phyloP scores from a whole-genome alignment of 2,797 vertebrate genomes.

The Cirrhinus molitorella region DNA sequence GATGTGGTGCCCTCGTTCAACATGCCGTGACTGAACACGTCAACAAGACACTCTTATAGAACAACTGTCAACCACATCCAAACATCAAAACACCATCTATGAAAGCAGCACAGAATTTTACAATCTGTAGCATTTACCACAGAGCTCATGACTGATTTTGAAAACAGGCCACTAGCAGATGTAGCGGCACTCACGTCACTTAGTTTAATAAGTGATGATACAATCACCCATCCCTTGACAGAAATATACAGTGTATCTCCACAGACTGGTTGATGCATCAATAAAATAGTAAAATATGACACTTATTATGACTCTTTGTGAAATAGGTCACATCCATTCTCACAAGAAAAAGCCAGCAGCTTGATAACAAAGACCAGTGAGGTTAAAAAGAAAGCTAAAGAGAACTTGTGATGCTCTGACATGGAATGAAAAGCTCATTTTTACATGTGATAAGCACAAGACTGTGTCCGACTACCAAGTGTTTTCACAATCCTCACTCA shows the following conservation, averaged over 20 bases:
- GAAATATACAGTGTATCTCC: neutral
- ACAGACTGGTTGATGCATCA: neutral
- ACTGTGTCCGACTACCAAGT: slow-evolving; percentile 36
- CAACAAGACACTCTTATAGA: neutral
- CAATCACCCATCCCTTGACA: neutral
- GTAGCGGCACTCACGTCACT: neutral
- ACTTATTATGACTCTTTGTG: neutral
- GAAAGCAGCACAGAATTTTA: neutral
- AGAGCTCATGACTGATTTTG: neutral
- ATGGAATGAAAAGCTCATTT: neutral
- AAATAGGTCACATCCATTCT: neutral
- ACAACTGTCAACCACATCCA: neutral
- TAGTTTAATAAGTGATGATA: slow-evolving; percentile 29
- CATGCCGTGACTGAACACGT: slow-evolving; percentile 22
- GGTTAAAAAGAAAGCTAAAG: neutral
- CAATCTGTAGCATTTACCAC: neutral
- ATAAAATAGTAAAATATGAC: slow-evolving; percentile 30
- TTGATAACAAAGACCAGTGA: neutral
- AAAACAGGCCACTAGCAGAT: neutral
- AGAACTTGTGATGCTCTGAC: neutral
- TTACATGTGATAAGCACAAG: slow-evolving; percentile 20
- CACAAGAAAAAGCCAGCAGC: neutral
- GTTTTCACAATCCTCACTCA: slow-evolving; percentile 57
- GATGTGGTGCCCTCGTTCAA: slow-evolving; percentile 18
- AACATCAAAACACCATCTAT: slow-evolving; percentile 2